These are phyloP conservation scores for Ochotona princeps DNA, from an alignment of 2,113 vertebrate species.

Conservation along the genomic window DNA sequence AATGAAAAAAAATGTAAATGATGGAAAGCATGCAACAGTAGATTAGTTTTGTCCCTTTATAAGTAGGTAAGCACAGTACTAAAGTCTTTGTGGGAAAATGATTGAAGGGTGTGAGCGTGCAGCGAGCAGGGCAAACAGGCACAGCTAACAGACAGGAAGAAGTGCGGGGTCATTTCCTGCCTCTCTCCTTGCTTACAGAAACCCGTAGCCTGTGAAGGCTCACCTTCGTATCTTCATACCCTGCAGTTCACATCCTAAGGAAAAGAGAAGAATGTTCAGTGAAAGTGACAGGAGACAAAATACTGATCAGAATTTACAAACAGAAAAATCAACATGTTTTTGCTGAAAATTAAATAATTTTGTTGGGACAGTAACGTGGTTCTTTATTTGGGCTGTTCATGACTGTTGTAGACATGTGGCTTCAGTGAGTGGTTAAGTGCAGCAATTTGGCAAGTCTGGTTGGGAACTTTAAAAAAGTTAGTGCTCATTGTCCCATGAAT, in stretches of 20 bases:
- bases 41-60: neutral
- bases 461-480: constrained; percentile 39
- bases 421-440: neutral
- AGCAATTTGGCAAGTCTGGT: constrained; percentile 35
- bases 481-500: neutral
- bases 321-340: neutral
- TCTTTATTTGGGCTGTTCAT: neutral
- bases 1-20: too few relatives aligned
- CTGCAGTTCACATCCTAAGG: neutral
- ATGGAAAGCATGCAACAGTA: neutral
- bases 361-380: neutral
- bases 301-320: neutral
- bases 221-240: neutral
- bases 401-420: neutral
- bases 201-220: neutral
- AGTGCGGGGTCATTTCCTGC: neutral
- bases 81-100: constrained; percentile 27
- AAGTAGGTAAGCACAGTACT: neutral
- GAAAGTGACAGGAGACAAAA: neutral
- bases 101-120: neutral
- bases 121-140: neutral
- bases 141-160: neutral
- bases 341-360: neutral
- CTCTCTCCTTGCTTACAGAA: neutral
- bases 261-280: constrained; percentile 3